Base-by-base conservation (phyloP, 2,113 vertebrate species). In the Coreoperca whiteheadi region DNA sequence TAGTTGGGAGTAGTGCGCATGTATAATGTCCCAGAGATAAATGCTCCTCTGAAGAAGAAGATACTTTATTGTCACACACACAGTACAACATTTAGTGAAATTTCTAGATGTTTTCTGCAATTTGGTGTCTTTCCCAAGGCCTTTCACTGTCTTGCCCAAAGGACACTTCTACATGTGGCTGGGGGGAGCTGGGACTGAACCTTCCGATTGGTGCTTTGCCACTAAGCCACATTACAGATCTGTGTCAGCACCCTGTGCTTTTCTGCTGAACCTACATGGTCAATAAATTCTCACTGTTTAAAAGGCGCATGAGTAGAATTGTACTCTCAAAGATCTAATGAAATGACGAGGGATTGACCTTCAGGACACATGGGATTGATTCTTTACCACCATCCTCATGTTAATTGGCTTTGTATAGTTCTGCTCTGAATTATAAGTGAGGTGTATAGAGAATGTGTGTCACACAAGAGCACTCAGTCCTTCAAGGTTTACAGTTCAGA, bases 331-430 rank as follows among this genome's bases (percentile, higher is more conserved):
- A 91, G 83, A 91, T 91, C 90, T 88, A 87, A 90, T 89, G 88
- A 88, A 94, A 91, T 89, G 88, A 91, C 57, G 67, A 73, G 67
- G 86, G 90, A 86, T 68, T 93, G 91, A 91, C 93, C 93, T 94
- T 93, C 87, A 88, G 79, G 79, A 91, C 85, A 85, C 91, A 69
- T 74, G 83, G 88, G 89, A 92, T 93, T 91, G 87, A 92, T 91
- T 89, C 84, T 85, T 87, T 88, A 89, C 84, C 81, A 51, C 66
- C 83, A 75, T 82, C 85, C 88, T 90, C 89, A 79, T 92, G 87
- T 90, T 94, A 93, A 94, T 93, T 88, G 86, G 82, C 87, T 89
- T 81, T 81, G 84, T 81, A 83, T 83, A 50, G 81, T 82, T 88
- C 90, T 83, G 87, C 87, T 81, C 48, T 84, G 92, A 92, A 93